Evolutionary conservation across 1,140 invertebrate genomes (phyloP).

Genomic region (Asobara japonica): DNA sequence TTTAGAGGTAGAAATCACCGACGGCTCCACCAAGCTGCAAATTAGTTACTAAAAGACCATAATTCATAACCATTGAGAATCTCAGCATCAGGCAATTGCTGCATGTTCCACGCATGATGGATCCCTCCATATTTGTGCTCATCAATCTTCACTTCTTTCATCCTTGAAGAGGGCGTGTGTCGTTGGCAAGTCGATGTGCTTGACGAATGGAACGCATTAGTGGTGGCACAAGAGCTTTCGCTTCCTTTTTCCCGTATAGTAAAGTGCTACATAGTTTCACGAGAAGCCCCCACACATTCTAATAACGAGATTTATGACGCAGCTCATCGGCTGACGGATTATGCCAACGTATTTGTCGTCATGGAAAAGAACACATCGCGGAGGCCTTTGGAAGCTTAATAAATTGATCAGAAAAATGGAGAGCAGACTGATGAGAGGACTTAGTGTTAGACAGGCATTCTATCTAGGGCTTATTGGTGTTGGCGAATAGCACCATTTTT

Average conservation of each 20-base stretch:
- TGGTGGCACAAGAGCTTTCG: background rate
- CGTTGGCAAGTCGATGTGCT: background rate
- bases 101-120: background rate
- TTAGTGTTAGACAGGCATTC: too few relatives aligned
- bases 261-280: background rate
- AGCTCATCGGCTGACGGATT: background rate
- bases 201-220: constrained; percentile 8
- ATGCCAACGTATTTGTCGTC: background rate
- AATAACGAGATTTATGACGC: background rate
- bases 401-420: background rate
- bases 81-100: background rate
- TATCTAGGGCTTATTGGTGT: too few relatives aligned
- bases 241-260: background rate
- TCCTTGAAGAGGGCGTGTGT: background rate
- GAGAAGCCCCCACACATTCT: background rate
- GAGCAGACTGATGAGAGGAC: too few relatives aligned
- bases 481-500: too few relatives aligned
- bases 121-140: background rate
- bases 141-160: background rate
- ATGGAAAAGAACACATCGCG: background rate
- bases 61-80: background rate
- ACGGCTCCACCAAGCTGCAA: too few relatives aligned
- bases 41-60: background rate
- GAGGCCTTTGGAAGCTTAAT: background rate
- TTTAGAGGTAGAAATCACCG: too few relatives aligned